Percentiles rank a stretch among this genome's conserved stretches.
Evolutionary conservation across 2,888 invertebrate genomes (phyloP).

Genomic region (Drosophila kambysellisi): DNA sequence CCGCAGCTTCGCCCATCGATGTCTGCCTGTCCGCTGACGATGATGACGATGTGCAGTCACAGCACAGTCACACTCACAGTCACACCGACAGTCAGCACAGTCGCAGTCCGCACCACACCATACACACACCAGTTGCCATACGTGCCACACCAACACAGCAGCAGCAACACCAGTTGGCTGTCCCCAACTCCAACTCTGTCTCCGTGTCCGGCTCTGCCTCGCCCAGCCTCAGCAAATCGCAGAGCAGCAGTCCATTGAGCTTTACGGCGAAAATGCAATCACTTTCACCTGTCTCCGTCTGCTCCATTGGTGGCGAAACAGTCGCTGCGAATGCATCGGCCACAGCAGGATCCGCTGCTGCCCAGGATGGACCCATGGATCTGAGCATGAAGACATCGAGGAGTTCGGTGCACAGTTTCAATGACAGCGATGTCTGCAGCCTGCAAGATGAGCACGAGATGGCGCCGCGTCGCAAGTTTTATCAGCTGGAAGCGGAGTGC

Average conservation of each 20-base stretch:
- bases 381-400: slow-evolving; percentile 89
- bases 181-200: slow-evolving; percentile 23
- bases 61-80: slow-evolving; percentile 68
- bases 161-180: slow-evolving; percentile 15
- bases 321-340: slow-evolving; percentile 34
- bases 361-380: slow-evolving; percentile 92
- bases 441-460: slow-evolving; percentile 69
- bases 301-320: slow-evolving; percentile 75
- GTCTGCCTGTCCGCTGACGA: slow-evolving; percentile 78
- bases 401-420: slow-evolving; percentile 80
- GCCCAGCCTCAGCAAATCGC: slow-evolving; percentile 67
- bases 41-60: slow-evolving; percentile 52
- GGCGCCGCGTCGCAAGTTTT: slow-evolving; percentile 77
- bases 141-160: slow-evolving; percentile 64
- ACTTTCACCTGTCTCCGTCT: slow-evolving; percentile 82
- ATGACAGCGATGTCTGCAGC: slow-evolving; percentile 76
- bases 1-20: slow-evolving; percentile 70
- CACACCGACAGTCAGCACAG: slow-evolving; percentile 68
- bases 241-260: slow-evolving; percentile 65
- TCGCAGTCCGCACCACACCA: slow-evolving; percentile 55
- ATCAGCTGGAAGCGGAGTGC: slow-evolving; percentile 75
- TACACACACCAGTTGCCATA: slow-evolving; percentile 74
- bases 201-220: slow-evolving; percentile 28
- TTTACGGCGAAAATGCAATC: slow-evolving; percentile 82
- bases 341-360: slow-evolving; percentile 24